phyloP scores from a whole-genome alignment of 2,113 vertebrate genomes.

The Sciurus niger region DNA sequence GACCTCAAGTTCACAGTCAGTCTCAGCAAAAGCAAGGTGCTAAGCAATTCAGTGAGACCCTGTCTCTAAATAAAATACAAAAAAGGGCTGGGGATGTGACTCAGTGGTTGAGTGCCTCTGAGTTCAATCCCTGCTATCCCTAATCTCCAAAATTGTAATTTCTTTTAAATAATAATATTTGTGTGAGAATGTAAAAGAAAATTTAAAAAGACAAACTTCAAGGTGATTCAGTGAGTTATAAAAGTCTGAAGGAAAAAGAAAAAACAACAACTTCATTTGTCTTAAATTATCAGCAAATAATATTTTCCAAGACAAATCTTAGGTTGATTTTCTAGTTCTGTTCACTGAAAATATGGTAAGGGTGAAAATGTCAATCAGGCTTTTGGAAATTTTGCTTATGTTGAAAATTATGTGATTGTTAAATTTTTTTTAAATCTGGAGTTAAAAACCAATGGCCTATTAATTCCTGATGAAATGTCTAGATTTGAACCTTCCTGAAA shows the following conservation, averaged over 20 bases:
- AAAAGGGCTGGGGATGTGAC: no score
- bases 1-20: no score
- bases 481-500: neutral
- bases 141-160: neutral
- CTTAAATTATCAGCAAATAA: neutral
- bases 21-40: no score
- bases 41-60: no score
- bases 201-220: neutral
- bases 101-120: no score
- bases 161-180: neutral
- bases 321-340: neutral
- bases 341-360: neutral
- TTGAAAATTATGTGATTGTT: neutral
- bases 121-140: no score
- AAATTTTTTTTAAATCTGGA: neutral
- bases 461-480: neutral
- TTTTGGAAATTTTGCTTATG: neutral
- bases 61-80: no score
- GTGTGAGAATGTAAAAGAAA: neutral
- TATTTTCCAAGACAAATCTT: conserved; percentile 14
- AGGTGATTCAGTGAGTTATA: neutral
- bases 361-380: neutral
- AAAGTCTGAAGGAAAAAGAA: neutral
- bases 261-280: neutral
- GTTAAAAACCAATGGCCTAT: neutral